Conservation (phyloP, 2,797 vertebrate genomes). For the Hirundo rustica region DNA sequence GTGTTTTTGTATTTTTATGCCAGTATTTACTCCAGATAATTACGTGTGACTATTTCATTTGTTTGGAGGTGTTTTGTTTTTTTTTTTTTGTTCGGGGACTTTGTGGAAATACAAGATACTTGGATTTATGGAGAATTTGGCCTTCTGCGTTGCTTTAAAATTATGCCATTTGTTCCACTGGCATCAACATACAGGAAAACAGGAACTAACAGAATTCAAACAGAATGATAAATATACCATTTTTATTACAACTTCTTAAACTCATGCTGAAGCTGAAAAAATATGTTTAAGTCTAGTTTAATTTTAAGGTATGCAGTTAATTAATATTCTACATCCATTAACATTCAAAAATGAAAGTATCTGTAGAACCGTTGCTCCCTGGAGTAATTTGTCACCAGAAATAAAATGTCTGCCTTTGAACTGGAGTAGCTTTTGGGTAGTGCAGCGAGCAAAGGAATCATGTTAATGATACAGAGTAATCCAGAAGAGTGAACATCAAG, state of each 20-base stretch:
- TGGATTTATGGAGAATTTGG: neutral
- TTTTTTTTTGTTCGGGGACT: neutral
- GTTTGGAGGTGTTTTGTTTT: neutral
- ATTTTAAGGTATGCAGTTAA: slow-evolving; percentile 30
- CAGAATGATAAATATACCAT: neutral
- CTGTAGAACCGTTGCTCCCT: neutral
- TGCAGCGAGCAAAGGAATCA: accelerated
- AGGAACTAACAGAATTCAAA: neutral
- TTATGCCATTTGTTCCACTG: neutral
- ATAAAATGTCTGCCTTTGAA: neutral
- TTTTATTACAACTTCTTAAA: neutral
- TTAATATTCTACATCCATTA: slow-evolving; percentile 1
- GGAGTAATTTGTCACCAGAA: slow-evolving; percentile 4
- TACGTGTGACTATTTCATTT: neutral
- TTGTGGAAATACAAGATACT: neutral
- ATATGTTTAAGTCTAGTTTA: neutral
- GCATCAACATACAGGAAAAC: neutral
- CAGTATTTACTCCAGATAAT: neutral
- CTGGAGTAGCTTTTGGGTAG: neutral
- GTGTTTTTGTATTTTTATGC: neutral
- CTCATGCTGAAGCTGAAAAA: neutral
- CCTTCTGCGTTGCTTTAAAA: neutral
- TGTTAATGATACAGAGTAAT: neutral
- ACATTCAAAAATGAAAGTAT: neutral
- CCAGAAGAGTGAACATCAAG: neutral